Base-by-base conservation (phyloP, 2,888 invertebrate species). In the Alloscopus bannaensis region DNA sequence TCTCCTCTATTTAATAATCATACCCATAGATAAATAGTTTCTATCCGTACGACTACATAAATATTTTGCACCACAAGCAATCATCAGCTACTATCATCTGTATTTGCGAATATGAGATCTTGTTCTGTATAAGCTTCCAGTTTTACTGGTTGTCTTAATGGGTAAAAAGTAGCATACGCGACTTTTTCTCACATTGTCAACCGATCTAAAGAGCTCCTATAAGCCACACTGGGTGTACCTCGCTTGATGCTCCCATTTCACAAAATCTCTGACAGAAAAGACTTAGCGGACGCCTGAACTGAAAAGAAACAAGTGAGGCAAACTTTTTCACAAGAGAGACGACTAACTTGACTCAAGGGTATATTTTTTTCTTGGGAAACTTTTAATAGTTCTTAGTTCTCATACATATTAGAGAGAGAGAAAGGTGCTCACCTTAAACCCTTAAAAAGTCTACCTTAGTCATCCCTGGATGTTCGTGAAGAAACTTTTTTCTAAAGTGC, bases 331-430 rank as follows among this genome's bases (percentile, higher is more conserved):
- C 24, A 8, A 20, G 20, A 3, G 50, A 52, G 47, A 52, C 29
- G 45, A 60, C 29, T 59, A 40, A 52, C 66, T 59, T 66, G 60
- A 71, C 71, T 71, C 42, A 52, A 66, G 73, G 66, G 40, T 28
- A 57, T 64, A 8, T 16, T 36, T 31, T 45, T 52, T 64, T 64
- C 40, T 40, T 16, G 40, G 66, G 62, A 71, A 73, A 59, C 57
- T 73, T 73, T 73, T 66, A 73, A 73, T 65, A 65, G 73, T 64
- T 72, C 40, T 52, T 65, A 65, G 73, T 64, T 72, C 40, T 52
- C 60, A 59, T 72, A 64, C 55, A 55, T 55, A 72, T 72, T 72
- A 72, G 52, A 55, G 11, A 28, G 59, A 47, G 59, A n/a, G 36
- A 59, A n/a, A n/a, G 16, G 2, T 59, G 59, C 36, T 65, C 65